phyloP scores from a whole-genome alignment of 2,888 invertebrate genomes.

The Oscheius onirici region DNA sequence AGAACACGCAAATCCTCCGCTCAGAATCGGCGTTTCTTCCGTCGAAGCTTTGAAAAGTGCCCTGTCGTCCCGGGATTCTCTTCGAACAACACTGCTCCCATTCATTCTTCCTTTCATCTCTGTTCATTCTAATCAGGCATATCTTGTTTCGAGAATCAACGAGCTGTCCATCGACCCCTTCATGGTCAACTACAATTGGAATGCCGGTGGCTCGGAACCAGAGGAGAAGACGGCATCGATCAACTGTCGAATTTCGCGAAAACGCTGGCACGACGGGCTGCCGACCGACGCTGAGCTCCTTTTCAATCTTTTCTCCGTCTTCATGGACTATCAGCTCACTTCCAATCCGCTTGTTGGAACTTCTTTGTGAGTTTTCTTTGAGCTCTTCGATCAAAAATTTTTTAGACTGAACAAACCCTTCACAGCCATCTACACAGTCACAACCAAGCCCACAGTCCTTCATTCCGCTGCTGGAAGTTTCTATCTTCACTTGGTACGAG shows the following conservation, averaged over 20 bases:
- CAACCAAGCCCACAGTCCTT: conserved; percentile 38
- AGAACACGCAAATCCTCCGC: conserved; percentile 46
- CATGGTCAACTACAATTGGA: conserved; percentile 54
- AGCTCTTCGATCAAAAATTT: not conserved
- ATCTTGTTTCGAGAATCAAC: conserved; percentile 45
- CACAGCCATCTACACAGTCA: conserved; percentile 45
- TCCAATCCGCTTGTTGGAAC: conserved; percentile 50
- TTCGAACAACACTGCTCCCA: conserved; percentile 47
- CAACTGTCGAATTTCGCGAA: conserved; percentile 33
- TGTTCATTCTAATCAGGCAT: conserved; percentile 49
- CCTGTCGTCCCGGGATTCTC: conserved; percentile 35
- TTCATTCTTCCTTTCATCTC: conserved; percentile 50
- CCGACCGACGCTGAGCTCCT: conserved; percentile 54
- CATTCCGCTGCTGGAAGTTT: conserved; percentile 41
- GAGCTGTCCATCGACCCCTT: conserved; percentile 43
- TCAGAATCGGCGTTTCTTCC: conserved; percentile 47
- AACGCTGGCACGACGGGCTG: conserved; percentile 48
- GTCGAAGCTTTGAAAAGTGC: conserved; percentile 49
- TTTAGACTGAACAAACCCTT: conserved; percentile 50
- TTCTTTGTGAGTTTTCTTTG: conserved; percentile 33
- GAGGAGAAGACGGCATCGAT: conserved; percentile 30
- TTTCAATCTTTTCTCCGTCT: conserved; percentile 49
- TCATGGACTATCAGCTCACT: conserved; percentile 55
- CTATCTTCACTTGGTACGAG: conserved; percentile 45
- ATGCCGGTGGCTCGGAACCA: conserved; percentile 52